Evolutionary conservation across 1,140 invertebrate genomes (phyloP).

Genomic region (Pseudomyrmex concolor): DNA sequence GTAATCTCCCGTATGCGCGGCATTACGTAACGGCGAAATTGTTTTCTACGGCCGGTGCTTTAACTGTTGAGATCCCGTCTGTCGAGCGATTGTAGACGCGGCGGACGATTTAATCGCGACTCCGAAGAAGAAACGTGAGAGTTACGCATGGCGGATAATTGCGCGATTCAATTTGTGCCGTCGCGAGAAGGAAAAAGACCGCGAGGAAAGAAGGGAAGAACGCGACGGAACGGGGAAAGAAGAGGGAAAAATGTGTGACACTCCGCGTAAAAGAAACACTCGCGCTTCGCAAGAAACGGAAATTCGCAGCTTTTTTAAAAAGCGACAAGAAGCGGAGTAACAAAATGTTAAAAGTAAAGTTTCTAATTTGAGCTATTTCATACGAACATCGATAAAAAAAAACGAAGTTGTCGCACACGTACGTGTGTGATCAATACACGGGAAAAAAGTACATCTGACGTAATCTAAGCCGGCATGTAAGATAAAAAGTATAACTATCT

Average conservation of each 20-base stretch:
- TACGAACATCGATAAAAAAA: not conserved
- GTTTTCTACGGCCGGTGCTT: conserved; percentile 64
- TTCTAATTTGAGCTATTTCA: not conserved
- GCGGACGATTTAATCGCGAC: conserved; percentile 61
- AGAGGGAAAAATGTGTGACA: conserved; percentile 58
- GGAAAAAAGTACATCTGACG: too few relatives aligned
- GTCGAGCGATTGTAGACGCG: conserved; percentile 6
- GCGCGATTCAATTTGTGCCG: conserved; percentile 62
- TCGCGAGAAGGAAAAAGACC: not conserved
- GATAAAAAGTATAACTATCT: not conserved
- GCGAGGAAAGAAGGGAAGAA: conserved; percentile 16
- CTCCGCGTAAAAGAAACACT: conserved; percentile 33
- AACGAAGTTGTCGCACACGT: too few relatives aligned
- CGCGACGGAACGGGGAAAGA: not conserved
- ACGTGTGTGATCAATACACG: too few relatives aligned
- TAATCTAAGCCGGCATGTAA: too few relatives aligned
- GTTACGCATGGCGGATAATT: conserved; percentile 63
- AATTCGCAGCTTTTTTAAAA: not conserved
- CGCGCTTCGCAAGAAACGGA: conserved; percentile 24
- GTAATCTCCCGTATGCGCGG: conserved; percentile 1
- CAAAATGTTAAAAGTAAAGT: not conserved
- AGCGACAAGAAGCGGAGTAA: not conserved
- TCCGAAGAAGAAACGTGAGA: conserved; percentile 67
- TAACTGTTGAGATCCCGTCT: conserved; percentile 40
- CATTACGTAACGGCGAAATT: conserved; percentile 69